Conservation (phyloP, 2,797 vertebrate species). For the Danio kyathit region DNA sequence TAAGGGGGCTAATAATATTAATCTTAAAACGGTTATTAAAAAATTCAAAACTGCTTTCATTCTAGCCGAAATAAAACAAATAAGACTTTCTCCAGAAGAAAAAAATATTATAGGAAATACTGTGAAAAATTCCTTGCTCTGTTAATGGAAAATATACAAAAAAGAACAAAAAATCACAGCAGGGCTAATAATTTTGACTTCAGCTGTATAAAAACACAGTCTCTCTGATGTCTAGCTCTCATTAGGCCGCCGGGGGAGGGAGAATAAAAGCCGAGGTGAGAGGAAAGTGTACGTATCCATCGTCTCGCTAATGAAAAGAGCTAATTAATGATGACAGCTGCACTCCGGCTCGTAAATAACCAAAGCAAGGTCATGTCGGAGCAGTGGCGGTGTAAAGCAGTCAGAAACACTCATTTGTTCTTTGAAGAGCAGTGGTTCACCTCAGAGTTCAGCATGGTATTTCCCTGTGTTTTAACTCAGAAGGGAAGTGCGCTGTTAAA, state of each 20-base stretch:
- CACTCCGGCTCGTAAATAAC: constrained; percentile 56
- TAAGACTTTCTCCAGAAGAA: too few species aligned
- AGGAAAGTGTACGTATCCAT: constrained; percentile 38
- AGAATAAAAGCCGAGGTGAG: constrained; percentile 51
- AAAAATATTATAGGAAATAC: too few species aligned
- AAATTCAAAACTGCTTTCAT: too few species aligned
- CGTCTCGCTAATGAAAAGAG: constrained; percentile 49
- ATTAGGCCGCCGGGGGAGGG: constrained; percentile 29
- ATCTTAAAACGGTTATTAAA: too few species aligned
- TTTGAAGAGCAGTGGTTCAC: constrained; percentile 13
- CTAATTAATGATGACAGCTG: constrained; percentile 58
- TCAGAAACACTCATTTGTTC: constrained; percentile 17
- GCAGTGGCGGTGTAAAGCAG: background rate
- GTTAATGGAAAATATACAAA: too few species aligned
- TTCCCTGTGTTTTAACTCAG: background rate
- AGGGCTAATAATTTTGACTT: too few species aligned
- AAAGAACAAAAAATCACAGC: too few species aligned
- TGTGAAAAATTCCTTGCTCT: too few species aligned
- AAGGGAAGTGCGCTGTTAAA: background rate
- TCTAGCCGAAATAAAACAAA: too few species aligned
- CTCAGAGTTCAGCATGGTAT: background rate
- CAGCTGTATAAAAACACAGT: constrained; percentile 1
- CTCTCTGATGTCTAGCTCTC: constrained; percentile 5
- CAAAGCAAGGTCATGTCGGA: constrained; percentile 47
- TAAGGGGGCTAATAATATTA: too few species aligned